These are phyloP conservation scores for Amia ocellicauda DNA, from an alignment of 2,113 vertebrate genomes.

Conservation along the genomic window DNA sequence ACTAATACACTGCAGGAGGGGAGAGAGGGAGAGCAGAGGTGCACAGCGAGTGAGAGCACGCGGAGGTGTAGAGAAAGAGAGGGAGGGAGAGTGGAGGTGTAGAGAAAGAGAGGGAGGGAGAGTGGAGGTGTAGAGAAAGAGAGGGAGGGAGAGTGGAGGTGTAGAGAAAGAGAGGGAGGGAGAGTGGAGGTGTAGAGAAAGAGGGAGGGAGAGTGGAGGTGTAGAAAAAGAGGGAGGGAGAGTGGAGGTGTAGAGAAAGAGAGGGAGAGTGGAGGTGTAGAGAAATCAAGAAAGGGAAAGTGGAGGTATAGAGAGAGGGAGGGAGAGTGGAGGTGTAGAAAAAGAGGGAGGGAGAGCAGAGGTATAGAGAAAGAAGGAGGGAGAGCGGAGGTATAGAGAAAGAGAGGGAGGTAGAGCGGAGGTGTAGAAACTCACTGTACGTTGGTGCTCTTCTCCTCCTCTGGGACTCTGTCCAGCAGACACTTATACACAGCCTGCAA, in stretches of 20 bases:
- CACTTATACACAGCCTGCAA: constrained; percentile 84
- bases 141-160: neutral
- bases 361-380: neutral
- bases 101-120: neutral
- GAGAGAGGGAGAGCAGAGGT: neutral
- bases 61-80: neutral
- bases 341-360: no score
- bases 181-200: neutral
- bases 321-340: no score
- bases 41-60: neutral
- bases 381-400: neutral
- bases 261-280: no score
- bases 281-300: no score
- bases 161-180: neutral
- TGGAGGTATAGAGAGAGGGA: neutral
- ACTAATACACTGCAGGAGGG: no score
- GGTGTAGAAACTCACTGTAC: constrained; percentile 74
- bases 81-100: neutral
- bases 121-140: neutral
- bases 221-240: neutral
- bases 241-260: neutral
- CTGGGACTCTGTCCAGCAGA: constrained; percentile 83
- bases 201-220: neutral
- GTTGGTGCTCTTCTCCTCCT: constrained; percentile 81
- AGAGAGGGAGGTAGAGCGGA: neutral